Base-by-base conservation (phyloP, 2,888 invertebrate genomes). In the Eupithecia dodoneata region DNA sequence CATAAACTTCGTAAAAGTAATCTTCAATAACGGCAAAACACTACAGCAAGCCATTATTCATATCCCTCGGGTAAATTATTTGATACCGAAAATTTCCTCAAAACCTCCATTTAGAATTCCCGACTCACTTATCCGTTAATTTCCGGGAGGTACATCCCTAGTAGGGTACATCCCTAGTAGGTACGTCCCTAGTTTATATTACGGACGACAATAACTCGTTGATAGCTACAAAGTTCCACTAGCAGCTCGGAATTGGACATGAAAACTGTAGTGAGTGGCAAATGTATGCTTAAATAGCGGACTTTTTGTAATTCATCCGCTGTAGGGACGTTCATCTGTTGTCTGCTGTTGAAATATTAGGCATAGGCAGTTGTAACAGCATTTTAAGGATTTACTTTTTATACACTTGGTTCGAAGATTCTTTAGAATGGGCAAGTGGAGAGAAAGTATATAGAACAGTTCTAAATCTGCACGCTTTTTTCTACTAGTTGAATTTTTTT, bases 221-320 rank as follows among this genome's bases (percentile, higher is more conserved):
- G 80, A 78, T 79, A 74, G 74, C 78, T 79, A 78, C 79, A 80
- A 81, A 81, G 76, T 81, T 80, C 72, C 67, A 66, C 79, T 76
- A 75, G 76, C 78, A 71, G 77, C 76, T 79, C 69, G 71, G 77
- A 79, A 83, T 81, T 79, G 81, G 79, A 81, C 79, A 80, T 79
- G 80, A 80, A 77, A 82, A 81, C 79, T 78, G 70, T 52, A 76
- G 75, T 81, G 59, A 67, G 52, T 63, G 59, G 18, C 2, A 44
- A n/a, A 12, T 18, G 42, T 71, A 73, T 73, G 73, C 41, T 47
- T 63, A 13, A 9, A 42, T 7, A 75, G 67, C 71, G 72, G 73
- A 74, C 63, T 2, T 59, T 18, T 59, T 59, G 4, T 18, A 59
- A 59, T 3, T 59, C 59, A 18, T 9, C 59, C 59, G 59, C 18